Percentiles rank a stretch among this genome's conserved stretches.
Conservation (phyloP, 2,113 vertebrate genomes). For the Ciconia maguari region DNA sequence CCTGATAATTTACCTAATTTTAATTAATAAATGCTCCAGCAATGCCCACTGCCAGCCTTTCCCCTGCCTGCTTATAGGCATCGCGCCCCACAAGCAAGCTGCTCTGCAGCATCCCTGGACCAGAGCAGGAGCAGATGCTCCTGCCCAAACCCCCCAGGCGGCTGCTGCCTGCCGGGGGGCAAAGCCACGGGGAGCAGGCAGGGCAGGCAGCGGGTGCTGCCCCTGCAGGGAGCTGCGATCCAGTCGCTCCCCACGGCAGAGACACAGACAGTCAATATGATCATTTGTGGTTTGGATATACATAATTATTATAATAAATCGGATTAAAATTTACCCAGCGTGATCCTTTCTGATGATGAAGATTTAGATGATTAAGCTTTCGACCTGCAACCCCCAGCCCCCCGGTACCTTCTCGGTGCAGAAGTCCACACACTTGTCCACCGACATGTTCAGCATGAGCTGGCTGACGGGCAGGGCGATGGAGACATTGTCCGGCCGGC, state of each 20-base stretch:
- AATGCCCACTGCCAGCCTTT: neutral
- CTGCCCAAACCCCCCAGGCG: neutral
- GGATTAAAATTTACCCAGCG: rapidly evolving
- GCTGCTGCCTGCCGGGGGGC: neutral
- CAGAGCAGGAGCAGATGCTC: neutral
- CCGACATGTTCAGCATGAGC: constrained; percentile 86
- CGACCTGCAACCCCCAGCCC: rapidly evolving
- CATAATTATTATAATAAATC: rapidly evolving
- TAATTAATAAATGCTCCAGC: neutral
- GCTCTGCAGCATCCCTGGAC: neutral
- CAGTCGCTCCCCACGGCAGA: rapidly evolving
- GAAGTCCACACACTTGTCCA: constrained; percentile 93
- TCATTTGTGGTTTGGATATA: neutral
- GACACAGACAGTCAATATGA: neutral
- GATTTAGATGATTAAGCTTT: neutral
- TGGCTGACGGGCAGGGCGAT: constrained; percentile 83
- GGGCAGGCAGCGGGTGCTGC: neutral
- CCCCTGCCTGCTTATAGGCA: neutral
- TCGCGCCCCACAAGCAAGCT: neutral
- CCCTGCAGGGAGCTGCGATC: neutral
- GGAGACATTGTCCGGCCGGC: constrained; percentile 84
- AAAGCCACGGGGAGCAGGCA: neutral
- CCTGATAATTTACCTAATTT: neutral
- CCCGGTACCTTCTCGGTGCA: constrained; percentile 88
- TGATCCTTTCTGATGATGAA: neutral